Conservation (phyloP, 2,797 vertebrate genomes). For the Bovichtus diacanthus region DNA sequence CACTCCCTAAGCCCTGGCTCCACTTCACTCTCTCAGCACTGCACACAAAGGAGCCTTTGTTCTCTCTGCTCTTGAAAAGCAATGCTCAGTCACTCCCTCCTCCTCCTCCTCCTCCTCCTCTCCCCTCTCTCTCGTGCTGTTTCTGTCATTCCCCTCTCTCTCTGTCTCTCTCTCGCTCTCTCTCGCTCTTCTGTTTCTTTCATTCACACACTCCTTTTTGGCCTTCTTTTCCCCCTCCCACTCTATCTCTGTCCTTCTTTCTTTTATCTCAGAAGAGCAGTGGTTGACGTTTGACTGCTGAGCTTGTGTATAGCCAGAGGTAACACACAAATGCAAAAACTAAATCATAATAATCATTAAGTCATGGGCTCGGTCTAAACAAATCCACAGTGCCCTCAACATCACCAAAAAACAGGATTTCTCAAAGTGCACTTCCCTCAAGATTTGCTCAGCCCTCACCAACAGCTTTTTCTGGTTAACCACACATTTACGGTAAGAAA, state of each 20-base stretch:
- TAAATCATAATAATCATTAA: constrained; percentile 48
- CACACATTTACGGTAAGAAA: constrained; percentile 83
- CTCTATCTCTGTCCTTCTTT: constrained; percentile 22
- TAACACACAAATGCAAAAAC: constrained; percentile 31
- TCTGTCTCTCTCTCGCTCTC: constrained; percentile 22
- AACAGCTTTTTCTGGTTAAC: constrained; percentile 84
- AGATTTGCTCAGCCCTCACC: constrained; percentile 68
- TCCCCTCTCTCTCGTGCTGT: constrained; percentile 43
- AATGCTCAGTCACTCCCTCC: constrained; percentile 80
- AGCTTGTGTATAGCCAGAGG: constrained; percentile 29
- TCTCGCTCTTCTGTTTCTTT: constrained; percentile 71
- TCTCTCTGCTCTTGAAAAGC: constrained; percentile 88
- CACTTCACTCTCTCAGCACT: constrained; percentile 86
- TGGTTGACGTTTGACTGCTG: constrained; percentile 26
- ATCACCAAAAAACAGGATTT: constrained; percentile 56
- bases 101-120: constrained; percentile 36
- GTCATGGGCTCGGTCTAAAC: constrained; percentile 45
- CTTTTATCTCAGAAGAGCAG: constrained; percentile 14
- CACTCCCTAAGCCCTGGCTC: constrained; percentile 88
- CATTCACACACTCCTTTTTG: constrained; percentile 65
- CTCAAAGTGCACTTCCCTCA: constrained; percentile 58
- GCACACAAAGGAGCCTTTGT: constrained; percentile 88
- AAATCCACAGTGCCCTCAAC: constrained; percentile 62
- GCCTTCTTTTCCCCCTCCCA: constrained; percentile 33
- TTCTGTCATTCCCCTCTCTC: constrained; percentile 54